Base-by-base conservation (phyloP, 2,888 invertebrate genomes). In the Hesperia comma region DNA sequence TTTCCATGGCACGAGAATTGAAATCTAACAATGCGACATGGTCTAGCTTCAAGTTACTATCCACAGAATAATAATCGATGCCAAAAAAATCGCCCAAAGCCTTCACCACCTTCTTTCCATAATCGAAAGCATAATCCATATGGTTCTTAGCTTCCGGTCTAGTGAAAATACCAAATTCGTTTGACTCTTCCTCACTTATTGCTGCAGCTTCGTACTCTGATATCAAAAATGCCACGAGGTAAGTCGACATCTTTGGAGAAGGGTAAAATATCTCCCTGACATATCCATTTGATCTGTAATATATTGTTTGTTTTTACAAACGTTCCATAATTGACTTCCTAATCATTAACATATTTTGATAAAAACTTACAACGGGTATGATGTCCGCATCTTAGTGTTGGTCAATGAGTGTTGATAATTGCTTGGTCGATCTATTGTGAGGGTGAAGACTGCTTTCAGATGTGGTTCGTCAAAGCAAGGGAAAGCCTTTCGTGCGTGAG, bases 21-120 rank as follows among this genome's bases (percentile, higher is more conserved):
- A 98, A 97, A 81, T 98, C 97, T 0, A 97, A 95, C 68, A 98
- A 94, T 1, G 97, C 97, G n/a, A 97, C 95, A 79, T 97, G 95
- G 79, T 98, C 96, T 84, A 97, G 93, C 82, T 97, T 97, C 6
- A 95, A 90, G 68, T 96, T 88, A 0, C 92, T 93, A 70, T 95
- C 79, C 5, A 88, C 83, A 0, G 80, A 77, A 68, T 93, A 93
- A 74, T 94, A 95, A 7, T 90, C 76, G n/a, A 94, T 78, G 0
- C 82, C 92, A 61, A 95, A 95, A 75, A 94, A 97, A 0, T 88
- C 79, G 15, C 94, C 85, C 58, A 96, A 80, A 58, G 85, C 88
- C 0, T 82, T 74, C 0, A 95, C 83, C 0, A 95, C 84, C 63
- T 89, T 81, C 6, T 86, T 85, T 0, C 94, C 95, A 19, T 95